Percentiles rank a stretch among this genome's conserved stretches.
phyloP scores from a whole-genome alignment of 2,113 vertebrate species.

The Cottus gobio region DNA sequence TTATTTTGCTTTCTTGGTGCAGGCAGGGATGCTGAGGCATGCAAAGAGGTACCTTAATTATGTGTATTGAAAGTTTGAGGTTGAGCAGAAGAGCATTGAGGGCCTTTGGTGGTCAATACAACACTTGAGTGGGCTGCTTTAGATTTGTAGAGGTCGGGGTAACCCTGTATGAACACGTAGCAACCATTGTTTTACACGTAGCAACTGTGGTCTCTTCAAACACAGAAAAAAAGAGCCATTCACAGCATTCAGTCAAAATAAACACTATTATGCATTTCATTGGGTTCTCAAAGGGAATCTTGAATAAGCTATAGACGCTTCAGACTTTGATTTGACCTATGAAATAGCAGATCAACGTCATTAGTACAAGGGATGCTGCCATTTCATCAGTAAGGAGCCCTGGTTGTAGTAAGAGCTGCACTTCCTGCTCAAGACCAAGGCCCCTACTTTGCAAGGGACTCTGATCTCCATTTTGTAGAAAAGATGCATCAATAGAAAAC shows the following conservation, averaged over 20 bases:
- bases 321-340: not conserved
- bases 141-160: not conserved
- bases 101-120: not conserved
- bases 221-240: not conserved
- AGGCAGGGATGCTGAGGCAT: not conserved
- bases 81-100: not conserved
- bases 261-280: not conserved
- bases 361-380: not conserved
- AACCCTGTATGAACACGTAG: not conserved
- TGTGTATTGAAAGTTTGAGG: not conserved
- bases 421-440: not conserved
- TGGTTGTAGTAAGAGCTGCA: slow-evolving; percentile 5
- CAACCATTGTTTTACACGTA: slow-evolving; percentile 18
- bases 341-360: not conserved
- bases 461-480: slow-evolving; percentile 1
- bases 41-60: not conserved
- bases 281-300: not conserved
- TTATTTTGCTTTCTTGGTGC: not conserved
- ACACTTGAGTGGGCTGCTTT: not conserved
- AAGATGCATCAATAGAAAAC: not conserved
- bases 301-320: slow-evolving; percentile 9
- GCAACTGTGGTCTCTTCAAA: slow-evolving; percentile 31
- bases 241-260: not conserved
- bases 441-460: slow-evolving; percentile 2
- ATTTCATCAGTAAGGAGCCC: not conserved